Conservation (phyloP, 2,888 invertebrate genomes). For the Amblyjoppa fuscipennis region DNA sequence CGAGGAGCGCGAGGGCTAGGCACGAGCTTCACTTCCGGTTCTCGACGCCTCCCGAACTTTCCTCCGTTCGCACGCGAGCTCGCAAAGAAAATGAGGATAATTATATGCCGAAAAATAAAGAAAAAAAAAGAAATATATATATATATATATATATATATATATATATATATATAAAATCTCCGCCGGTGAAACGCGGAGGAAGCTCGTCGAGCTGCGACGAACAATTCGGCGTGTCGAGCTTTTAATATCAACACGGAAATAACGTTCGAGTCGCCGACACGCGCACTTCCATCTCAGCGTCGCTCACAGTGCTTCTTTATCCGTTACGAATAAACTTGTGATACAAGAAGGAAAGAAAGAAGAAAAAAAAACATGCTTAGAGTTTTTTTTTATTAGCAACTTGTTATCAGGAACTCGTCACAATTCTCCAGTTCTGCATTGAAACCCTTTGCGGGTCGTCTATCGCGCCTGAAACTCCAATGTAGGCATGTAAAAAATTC, state of each 20-base stretch:
- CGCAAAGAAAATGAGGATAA: conserved; percentile 31
- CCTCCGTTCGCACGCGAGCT: conserved; percentile 37
- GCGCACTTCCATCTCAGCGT: neutral
- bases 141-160: too few species aligned
- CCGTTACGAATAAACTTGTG: neutral
- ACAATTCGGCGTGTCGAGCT: conserved; percentile 5
- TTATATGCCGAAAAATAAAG: conserved; percentile 25
- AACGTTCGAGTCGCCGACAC: neutral
- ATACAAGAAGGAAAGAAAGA: neutral
- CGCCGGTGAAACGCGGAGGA: conserved; percentile 5
- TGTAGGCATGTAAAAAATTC: neutral
- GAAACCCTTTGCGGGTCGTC: neutral
- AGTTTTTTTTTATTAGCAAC: neutral
- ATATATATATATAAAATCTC: neutral
- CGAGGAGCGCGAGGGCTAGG: conserved; percentile 3
- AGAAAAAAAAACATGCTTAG: neutral
- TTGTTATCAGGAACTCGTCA: neutral
- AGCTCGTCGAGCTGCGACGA: neutral
- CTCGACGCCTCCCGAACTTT: conserved; percentile 26
- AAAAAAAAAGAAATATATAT: neutral
- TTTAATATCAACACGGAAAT: neutral
- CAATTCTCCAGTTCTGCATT: neutral
- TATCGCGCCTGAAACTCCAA: neutral
- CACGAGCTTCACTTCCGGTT: conserved; percentile 28
- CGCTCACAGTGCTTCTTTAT: neutral